phyloP scores from a whole-genome alignment of 2,888 invertebrate genomes.

The Clunio marinus region DNA sequence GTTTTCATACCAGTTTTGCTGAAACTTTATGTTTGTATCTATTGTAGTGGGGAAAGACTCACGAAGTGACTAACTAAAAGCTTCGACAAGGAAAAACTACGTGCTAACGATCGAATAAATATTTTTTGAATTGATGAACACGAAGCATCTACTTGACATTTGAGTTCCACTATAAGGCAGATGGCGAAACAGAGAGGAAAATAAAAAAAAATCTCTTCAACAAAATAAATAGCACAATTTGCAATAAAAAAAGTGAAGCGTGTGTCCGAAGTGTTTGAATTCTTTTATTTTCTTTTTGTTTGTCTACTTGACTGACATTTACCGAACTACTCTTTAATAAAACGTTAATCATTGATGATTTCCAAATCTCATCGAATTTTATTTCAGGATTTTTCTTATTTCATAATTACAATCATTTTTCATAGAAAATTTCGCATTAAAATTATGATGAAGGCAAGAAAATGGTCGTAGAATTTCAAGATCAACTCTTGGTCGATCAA shows the following conservation, averaged over 20 bases:
- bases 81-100: slow-evolving; percentile 8
- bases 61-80: slow-evolving; percentile 18
- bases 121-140: slow-evolving; percentile 29
- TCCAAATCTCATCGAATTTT: no score
- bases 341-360: slow-evolving; percentile 1
- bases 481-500: no score
- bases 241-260: slow-evolving; percentile 1
- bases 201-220: background rate
- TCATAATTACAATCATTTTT: no score
- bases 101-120: slow-evolving; percentile 26
- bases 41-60: background rate
- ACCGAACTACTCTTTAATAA: background rate
- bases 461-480: no score
- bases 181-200: background rate
- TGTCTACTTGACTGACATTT: background rate
- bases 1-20: no score
- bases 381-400: no score
- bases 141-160: slow-evolving; percentile 24
- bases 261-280: slow-evolving; percentile 9
- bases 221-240: slow-evolving; percentile 19
- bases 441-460: no score
- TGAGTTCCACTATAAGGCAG: background rate
- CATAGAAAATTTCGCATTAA: no score
- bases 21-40: no score
- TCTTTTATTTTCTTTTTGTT: background rate